Base-by-base conservation (phyloP, 2,888 invertebrate species). In the Philaethria dido region DNA sequence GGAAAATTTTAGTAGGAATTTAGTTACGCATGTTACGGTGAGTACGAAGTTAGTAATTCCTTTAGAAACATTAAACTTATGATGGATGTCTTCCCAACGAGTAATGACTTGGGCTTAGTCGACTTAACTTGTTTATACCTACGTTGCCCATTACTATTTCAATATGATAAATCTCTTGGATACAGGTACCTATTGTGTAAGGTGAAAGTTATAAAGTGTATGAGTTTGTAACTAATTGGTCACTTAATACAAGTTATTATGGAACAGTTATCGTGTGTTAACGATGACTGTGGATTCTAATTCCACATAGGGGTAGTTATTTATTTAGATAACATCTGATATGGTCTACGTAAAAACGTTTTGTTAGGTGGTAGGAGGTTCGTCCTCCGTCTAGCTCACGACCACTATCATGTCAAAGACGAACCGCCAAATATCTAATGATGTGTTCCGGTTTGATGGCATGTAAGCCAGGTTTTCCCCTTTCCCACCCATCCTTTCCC, bases 21-120 rank as follows among this genome's bases (percentile, higher is more conserved):
- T 25, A 60, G 64, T 65, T 50, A 65, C 50, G 59, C 59, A 44
- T 57, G 59, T 65, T 65, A 39, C 42, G 59, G 59, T 65, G 42
- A 65, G 59, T 65, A 50, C 20, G 44, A 62, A 65, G 57, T 64
- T 64, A 39, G 59, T 65, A 68, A 68, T 69, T 62, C 62, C 68
- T 69, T 69, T 69, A 69, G 67, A 62, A 55, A 50, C 57, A 62
- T 62, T 68, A 72, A 68, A 70, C 62, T 68, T 69, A 69, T 68
- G 70, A 70, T 66, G 61, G 62, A 68, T 70, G 65, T 66, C 68
- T 68, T 64, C 62, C 47, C 42, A 47, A 29, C 68, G 36, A 62
- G 67, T 68, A 59, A 68, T 61, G 69, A 66, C 66, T 66, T 60
- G 59, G 48, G 63, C 61, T 66, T 63, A 62, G 54, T 57, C 64